phyloP scores from a whole-genome alignment of 2,888 invertebrate genomes.

The Tribolium freemani region DNA sequence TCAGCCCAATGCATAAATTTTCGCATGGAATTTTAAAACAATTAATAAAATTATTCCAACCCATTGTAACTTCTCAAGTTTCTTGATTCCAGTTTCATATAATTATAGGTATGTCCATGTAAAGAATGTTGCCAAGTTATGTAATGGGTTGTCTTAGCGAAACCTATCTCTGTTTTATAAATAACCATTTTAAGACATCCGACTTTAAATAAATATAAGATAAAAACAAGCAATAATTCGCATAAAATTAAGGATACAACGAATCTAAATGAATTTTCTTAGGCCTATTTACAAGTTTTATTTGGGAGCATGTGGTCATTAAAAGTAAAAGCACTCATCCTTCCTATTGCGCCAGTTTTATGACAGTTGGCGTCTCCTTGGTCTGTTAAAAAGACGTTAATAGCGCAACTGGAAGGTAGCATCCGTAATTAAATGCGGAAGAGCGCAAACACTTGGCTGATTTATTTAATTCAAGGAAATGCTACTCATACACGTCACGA shows the following conservation, averaged over 20 bases:
- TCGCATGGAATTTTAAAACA: too few relatives aligned
- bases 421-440: conserved; percentile 15
- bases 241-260: background rate
- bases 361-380: conserved; percentile 24
- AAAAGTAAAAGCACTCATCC: conserved; percentile 31
- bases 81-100: background rate
- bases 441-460: background rate
- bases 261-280: too few relatives aligned
- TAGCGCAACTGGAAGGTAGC: background rate
- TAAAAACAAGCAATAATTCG: background rate
- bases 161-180: background rate
- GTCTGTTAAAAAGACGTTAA: conserved; percentile 18
- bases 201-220: background rate
- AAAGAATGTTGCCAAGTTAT: background rate
- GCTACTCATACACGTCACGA: background rate
- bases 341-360: conserved; percentile 24
- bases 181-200: background rate
- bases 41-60: background rate
- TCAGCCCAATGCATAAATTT: too few relatives aligned
- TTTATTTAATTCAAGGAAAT: background rate
- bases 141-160: background rate
- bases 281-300: too few relatives aligned
- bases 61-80: background rate
- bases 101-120: conserved; percentile 5
- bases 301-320: conserved; percentile 16